Base-by-base conservation (phyloP, 2,797 vertebrate genomes). In the Gallinago solitaria region DNA sequence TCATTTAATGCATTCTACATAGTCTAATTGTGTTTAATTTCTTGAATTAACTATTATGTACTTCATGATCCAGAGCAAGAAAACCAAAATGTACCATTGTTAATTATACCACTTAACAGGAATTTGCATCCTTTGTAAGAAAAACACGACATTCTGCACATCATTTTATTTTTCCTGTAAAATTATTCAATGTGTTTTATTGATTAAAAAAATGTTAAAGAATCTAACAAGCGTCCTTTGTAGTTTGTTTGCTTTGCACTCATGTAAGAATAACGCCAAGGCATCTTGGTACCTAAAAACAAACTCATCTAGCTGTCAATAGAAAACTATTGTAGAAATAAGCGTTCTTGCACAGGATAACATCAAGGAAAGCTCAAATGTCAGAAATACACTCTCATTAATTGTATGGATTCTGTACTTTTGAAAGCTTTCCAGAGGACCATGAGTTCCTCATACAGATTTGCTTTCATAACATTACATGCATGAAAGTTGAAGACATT, bases 131-230 rank as follows among this genome's bases (percentile, higher is more conserved):
- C 18, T 87, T 93, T 81, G 74, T 35, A 76, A 85, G 54, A 89
- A 75, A 86, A 74, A 67, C 68, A 87, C 57, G 75, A 61, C 16
- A 59, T 93, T 92, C 73, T 95, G 53, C 50, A 74, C 30, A 85
- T 21, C 24, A 83, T 73, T 87, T 87, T 88, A n/a, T 78, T 91
- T 87, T 89, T 90, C 53, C 23, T 82, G 89, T 94, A 90, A 87
- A 85, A 88, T 61, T 92, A 75, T 88, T 91, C 15, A 23, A 89
- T 87, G 43, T 71, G 71, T 77, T 95, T 91, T 82, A 88, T 73
- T 90, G 81, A 94, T 93, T 94, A 84, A 94, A 95, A 93, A 39
- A 43, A 57, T 51, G 19, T 23, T 33, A 37, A 77, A 75, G 30
- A 76, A 12, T 78, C 28, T 85, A 50, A 28, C 2, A 11, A 81